Evolutionary conservation across 2,888 invertebrate genomes (phyloP).

Genomic region (Bhutanitis thaidina): DNA sequence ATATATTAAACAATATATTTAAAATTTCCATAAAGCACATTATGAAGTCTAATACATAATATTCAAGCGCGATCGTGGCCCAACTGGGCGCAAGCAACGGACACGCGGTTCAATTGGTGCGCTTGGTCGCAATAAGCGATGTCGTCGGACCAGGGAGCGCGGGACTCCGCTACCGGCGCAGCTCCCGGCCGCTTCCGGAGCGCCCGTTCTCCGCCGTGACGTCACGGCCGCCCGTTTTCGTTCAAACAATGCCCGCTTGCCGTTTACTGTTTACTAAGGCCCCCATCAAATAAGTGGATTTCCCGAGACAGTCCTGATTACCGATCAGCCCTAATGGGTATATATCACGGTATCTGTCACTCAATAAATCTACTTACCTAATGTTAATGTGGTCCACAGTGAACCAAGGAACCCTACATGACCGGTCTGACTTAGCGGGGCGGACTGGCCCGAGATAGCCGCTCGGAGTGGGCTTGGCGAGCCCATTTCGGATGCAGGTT

Average conservation of each 20-base stretch:
- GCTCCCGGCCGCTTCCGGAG: conserved; percentile 61
- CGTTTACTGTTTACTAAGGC: conserved; percentile 3
- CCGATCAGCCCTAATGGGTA: conserved; percentile 24
- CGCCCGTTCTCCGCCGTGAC: conserved; percentile 47
- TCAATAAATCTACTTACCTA: too few species aligned
- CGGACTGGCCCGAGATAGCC: too few species aligned
- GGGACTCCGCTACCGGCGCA: conserved; percentile 55
- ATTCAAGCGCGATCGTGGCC: conserved; percentile 49
- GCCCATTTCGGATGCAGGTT: too few species aligned
- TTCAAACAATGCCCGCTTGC: conserved; percentile 29
- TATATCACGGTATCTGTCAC: too few species aligned
- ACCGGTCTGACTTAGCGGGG: too few species aligned
- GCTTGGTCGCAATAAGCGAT: conserved; percentile 63
- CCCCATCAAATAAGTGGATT: neutral
- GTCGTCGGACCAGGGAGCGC: conserved; percentile 55
- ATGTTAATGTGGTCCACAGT: too few species aligned
- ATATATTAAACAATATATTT: conserved; percentile 10
- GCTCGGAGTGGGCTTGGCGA: too few species aligned
- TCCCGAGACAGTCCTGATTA: conserved; percentile 25
- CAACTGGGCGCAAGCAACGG: conserved; percentile 58
- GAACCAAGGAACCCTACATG: too few species aligned
- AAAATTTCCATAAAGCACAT: conserved; percentile 34
- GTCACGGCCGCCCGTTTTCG: conserved; percentile 39
- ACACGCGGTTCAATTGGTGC: conserved; percentile 74
- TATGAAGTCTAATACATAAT: conserved; percentile 45